These are phyloP conservation scores for Apus apus DNA, from an alignment of 2,113 vertebrate species.

Conservation along the genomic window DNA sequence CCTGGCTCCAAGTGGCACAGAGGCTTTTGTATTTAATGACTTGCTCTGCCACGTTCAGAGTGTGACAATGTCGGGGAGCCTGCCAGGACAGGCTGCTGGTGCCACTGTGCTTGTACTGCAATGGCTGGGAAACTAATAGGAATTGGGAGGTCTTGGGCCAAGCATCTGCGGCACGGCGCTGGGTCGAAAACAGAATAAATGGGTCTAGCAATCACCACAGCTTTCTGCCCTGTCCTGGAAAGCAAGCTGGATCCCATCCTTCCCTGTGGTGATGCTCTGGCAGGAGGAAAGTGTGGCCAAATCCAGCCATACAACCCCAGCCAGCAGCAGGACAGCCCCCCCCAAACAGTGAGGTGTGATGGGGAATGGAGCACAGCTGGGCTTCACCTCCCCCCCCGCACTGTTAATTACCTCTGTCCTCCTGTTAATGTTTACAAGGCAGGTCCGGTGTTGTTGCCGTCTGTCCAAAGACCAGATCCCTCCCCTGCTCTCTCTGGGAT, in stretches of 20 bases:
- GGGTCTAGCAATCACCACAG: background rate
- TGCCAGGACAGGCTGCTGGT: slow-evolving; percentile 13
- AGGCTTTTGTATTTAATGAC: slow-evolving; percentile 58
- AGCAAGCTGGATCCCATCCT: background rate
- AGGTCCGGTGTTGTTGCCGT: background rate
- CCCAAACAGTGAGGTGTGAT: rapidly evolving
- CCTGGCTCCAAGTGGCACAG: background rate
- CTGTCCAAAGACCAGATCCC: slow-evolving; percentile 45
- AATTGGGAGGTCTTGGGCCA: background rate
- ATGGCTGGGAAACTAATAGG: background rate
- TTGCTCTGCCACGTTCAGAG: background rate
- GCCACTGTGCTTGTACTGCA: background rate
- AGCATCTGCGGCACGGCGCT: background rate
- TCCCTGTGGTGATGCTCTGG: background rate
- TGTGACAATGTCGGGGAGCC: slow-evolving; percentile 22
- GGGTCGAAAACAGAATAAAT: background rate
- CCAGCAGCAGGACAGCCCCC: background rate
- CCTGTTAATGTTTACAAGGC: slow-evolving; percentile 67
- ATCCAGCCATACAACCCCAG: background rate
- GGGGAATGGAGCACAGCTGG: rapidly evolving
- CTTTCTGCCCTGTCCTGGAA: background rate
- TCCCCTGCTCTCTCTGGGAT: background rate
- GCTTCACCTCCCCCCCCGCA: rapidly evolving
- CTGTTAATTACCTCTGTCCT: background rate
- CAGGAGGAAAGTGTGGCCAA: background rate